Percentiles rank a stretch among this genome's conserved stretches.
Evolutionary conservation across 2,113 vertebrate genomes (phyloP).

Genomic region (Microcebus griseorufus): DNA sequence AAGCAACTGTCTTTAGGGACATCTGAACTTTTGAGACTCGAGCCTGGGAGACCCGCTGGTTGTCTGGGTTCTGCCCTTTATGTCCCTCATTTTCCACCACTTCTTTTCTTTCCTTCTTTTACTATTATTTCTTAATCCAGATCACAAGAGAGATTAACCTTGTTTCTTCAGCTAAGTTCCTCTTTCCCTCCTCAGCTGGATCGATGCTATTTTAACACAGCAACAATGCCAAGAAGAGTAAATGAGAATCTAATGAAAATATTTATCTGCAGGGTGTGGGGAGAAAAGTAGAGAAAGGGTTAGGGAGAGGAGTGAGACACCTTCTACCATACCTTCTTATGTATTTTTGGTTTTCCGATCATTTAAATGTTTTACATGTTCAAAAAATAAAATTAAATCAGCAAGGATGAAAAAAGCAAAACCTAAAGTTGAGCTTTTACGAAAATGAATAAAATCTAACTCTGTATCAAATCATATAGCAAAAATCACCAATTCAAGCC

Average conservation of each 20-base stretch:
- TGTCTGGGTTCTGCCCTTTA: not conserved
- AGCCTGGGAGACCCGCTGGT: not conserved
- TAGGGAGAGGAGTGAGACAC: not conserved
- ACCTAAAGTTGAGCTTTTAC: not conserved
- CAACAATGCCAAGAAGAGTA: not conserved
- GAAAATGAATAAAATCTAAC: not conserved
- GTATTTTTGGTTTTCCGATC: not conserved
- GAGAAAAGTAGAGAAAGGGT: not conserved
- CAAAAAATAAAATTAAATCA: not conserved
- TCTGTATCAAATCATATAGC: not conserved
- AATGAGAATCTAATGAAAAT: constrained; percentile 10
- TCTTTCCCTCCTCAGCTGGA: not conserved
- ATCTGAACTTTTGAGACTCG: not conserved
- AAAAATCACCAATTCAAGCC: not conserved
- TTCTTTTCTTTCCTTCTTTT: not conserved
- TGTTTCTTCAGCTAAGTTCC: constrained; percentile 24
- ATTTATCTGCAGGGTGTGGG: not conserved
- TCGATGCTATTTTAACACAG: constrained; percentile 22
- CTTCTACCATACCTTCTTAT: not conserved
- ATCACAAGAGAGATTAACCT: not conserved
- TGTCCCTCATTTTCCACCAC: not conserved
- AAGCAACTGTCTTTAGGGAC: not conserved
- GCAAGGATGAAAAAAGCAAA: not conserved
- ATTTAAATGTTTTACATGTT: not conserved
- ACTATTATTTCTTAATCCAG: not conserved